Percentiles rank a stretch among this genome's conserved stretches.
Evolutionary conservation across 2,797 vertebrate species (phyloP).

Genomic region (Champsocephalus gunnari): DNA sequence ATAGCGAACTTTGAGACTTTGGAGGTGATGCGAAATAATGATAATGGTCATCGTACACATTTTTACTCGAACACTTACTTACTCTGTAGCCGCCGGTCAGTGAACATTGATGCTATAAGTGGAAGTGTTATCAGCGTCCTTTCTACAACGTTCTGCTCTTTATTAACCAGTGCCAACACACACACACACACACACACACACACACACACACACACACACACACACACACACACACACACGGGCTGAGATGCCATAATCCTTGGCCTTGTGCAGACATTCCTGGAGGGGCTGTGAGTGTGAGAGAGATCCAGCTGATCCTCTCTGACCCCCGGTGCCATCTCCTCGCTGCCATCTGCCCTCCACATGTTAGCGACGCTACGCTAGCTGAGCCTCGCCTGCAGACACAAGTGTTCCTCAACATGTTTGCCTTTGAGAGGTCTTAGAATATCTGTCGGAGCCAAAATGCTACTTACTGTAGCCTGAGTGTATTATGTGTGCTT

Average conservation of each 20-base stretch:
- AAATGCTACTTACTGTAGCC: too few relatives aligned
- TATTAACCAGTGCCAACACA: constrained; percentile 52
- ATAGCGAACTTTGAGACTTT: too few relatives aligned
- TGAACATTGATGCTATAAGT: not conserved
- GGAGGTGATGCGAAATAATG: too few relatives aligned
- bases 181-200: constrained; percentile 25
- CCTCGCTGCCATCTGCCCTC: constrained; percentile 79
- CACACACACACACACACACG: constrained; percentile 18
- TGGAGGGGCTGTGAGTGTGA: constrained; percentile 66
- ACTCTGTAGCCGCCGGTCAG: too few relatives aligned
- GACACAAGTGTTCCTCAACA: constrained; percentile 53
- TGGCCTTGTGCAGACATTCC: constrained; percentile 73
- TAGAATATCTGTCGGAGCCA: too few relatives aligned
- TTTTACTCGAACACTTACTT: too few relatives aligned
- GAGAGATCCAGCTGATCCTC: constrained; percentile 75
- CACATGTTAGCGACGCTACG: constrained; percentile 69
- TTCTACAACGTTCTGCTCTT: constrained; percentile 58
- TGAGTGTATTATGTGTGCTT: too few relatives aligned
- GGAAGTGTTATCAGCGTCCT: constrained; percentile 27
- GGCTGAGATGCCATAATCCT: constrained; percentile 58
- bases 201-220: constrained; percentile 16
- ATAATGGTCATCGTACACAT: too few relatives aligned
- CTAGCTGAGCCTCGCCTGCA: constrained; percentile 13
- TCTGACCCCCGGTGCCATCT: constrained; percentile 75
- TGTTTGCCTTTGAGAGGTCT: not conserved